phyloP scores from a whole-genome alignment of 2,888 invertebrate species.

The Lasioglossum vierecki region DNA sequence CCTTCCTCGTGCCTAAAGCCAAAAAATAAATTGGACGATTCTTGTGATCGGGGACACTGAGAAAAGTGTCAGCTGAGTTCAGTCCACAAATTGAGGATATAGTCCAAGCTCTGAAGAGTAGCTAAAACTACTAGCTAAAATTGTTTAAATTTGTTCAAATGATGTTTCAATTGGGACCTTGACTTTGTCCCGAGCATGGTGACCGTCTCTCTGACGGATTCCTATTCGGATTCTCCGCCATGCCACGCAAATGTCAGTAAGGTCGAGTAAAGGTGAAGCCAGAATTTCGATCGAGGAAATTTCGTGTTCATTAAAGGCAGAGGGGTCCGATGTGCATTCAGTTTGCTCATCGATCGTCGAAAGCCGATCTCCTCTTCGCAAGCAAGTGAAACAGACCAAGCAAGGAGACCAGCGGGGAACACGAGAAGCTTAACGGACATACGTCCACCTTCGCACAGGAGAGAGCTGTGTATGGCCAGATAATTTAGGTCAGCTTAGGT shows the following conservation, averaged over 20 bases:
- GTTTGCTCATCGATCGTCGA: conserved; percentile 67
- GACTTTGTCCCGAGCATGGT: neutral
- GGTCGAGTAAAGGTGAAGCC: neutral
- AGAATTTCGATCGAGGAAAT: neutral
- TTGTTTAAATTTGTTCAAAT: no score
- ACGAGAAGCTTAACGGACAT: conserved; percentile 78
- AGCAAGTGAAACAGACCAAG: conserved; percentile 55
- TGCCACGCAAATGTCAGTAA: neutral
- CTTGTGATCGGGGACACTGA: no score
- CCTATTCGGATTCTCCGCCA: neutral
- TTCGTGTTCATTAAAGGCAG: conserved; percentile 32
- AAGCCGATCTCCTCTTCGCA: conserved; percentile 60
- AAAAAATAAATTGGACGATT: no score
- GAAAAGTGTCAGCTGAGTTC: no score
- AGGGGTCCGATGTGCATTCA: conserved; percentile 30
- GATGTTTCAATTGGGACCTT: no score
- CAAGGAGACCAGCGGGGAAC: conserved; percentile 67
- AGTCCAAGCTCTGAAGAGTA: no score
- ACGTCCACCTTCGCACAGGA: conserved; percentile 70
- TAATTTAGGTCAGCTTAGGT: conserved; percentile 79
- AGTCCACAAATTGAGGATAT: no score
- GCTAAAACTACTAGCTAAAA: no score
- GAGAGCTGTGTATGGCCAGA: conserved; percentile 70
- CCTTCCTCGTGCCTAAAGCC: no score
- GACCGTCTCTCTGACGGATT: neutral